Conservation (phyloP, 2,888 invertebrate species). For the Mythimna loreyi region DNA sequence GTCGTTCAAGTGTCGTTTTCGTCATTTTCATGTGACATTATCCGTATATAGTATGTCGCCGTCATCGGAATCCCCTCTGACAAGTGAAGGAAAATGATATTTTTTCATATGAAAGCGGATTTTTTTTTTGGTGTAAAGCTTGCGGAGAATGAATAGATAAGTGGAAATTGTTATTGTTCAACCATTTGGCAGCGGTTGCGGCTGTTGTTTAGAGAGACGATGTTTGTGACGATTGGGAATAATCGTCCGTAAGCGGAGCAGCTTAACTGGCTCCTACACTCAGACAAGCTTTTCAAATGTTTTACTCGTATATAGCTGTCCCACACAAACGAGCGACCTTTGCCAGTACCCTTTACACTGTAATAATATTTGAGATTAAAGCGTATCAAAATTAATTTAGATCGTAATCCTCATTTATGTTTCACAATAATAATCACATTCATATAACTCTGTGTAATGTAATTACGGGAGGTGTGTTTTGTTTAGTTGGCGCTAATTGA, state of each 20-base stretch:
- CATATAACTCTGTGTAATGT: conserved; percentile 2
- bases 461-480: background rate
- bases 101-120: conserved; percentile 61
- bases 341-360: background rate
- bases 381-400: background rate
- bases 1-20: conserved; percentile 64
- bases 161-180: conserved; percentile 54
- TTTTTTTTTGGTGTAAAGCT: conserved; percentile 39
- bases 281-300: conserved; percentile 1
- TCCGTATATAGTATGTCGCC: conserved; percentile 68
- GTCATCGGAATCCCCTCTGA: conserved; percentile 69
- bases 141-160: conserved; percentile 52
- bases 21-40: conserved; percentile 71
- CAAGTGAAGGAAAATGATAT: conserved; percentile 67
- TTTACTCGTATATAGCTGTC: background rate
- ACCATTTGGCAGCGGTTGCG: conserved; percentile 25
- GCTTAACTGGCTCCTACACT: conserved; percentile 16
- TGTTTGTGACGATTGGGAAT: conserved; percentile 23
- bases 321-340: too few relatives aligned
- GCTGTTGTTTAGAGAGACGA: conserved; percentile 13
- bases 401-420: conserved; percentile 2
- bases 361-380: conserved; percentile 3
- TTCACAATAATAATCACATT: conserved; percentile 4
- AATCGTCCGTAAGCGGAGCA: conserved; percentile 9
- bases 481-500: conserved; percentile 18